A percentile compares a stretch with the other conserved stretches of the same genome.
Conservation (phyloP, 2,113 vertebrate species). For the Danionella cerebrum region DNA sequence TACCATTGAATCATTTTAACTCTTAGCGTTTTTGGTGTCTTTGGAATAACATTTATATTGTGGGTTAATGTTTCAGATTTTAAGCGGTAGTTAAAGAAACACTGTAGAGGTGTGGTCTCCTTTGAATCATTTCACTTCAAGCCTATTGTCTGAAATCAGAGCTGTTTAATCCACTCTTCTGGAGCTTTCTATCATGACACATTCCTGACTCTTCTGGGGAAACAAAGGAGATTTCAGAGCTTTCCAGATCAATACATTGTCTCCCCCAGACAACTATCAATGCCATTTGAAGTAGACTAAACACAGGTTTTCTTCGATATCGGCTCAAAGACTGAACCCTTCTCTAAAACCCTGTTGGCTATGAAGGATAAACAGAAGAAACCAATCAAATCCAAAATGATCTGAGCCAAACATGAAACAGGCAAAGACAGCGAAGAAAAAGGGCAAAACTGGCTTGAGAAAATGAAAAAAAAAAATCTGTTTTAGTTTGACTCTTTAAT, state of each 20-base stretch:
- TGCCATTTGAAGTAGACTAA: conserved; percentile 72
- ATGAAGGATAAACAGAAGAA: conserved; percentile 62
- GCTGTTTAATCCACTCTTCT: conserved; percentile 53
- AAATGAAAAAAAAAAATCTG: conserved; percentile 37
- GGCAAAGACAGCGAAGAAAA: conserved; percentile 41
- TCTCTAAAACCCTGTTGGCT: conserved; percentile 57
- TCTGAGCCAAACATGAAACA: conserved; percentile 47
- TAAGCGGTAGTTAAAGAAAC: background rate
- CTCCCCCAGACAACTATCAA: conserved; percentile 62
- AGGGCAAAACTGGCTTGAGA: conserved; percentile 38
- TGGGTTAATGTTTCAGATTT: too few relatives aligned
- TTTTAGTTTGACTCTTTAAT: conserved; percentile 51
- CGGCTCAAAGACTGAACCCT: conserved; percentile 59
- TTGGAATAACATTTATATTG: too few relatives aligned
- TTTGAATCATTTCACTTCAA: background rate
- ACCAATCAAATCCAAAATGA: conserved; percentile 55
- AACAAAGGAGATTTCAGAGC: conserved; percentile 55
- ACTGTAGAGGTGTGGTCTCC: background rate
- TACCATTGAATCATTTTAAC: too few relatives aligned
- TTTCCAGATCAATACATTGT: conserved; percentile 67
- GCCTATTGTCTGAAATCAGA: conserved; percentile 37
- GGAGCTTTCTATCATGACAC: conserved; percentile 62
- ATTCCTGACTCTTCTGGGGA: conserved; percentile 57
- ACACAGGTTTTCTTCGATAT: conserved; percentile 61
- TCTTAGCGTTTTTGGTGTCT: too few relatives aligned